A percentile compares a stretch with the other conserved stretches of the same genome.
Evolutionary conservation across 2,797 vertebrate genomes (phyloP).

Genomic region (Spinus olivaceus): DNA sequence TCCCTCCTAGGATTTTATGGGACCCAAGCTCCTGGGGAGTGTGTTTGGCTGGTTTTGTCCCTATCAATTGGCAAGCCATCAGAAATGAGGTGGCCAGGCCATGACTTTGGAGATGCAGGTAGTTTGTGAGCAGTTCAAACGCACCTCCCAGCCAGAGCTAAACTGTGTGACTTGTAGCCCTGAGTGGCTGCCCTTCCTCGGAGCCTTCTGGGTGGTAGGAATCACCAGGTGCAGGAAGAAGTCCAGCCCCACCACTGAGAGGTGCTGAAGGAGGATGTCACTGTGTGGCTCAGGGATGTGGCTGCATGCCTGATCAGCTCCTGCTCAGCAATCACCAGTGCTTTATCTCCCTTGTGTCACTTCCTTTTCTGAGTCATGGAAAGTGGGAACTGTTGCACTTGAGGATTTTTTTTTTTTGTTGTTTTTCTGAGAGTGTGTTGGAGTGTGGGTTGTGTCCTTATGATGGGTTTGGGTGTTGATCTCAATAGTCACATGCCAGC

Average conservation of each 20-base stretch:
- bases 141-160: background rate
- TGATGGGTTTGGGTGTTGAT: background rate
- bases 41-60: background rate
- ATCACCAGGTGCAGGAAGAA: background rate
- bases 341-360: background rate
- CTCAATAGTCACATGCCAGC: background rate
- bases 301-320: background rate
- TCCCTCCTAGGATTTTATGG: background rate
- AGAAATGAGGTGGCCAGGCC: background rate
- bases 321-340: background rate
- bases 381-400: background rate
- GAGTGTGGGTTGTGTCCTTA: background rate
- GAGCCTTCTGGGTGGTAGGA: background rate
- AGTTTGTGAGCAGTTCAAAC: background rate
- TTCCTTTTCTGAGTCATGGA: background rate
- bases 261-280: background rate
- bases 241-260: background rate
- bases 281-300: background rate
- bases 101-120: background rate
- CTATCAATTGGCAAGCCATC: background rate
- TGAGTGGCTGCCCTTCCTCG: background rate
- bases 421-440: background rate
- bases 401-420: background rate
- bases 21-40: background rate
- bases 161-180: background rate